Base-by-base conservation (phyloP, 2,797 vertebrate genomes). In the Chrysocyon brachyurus region DNA sequence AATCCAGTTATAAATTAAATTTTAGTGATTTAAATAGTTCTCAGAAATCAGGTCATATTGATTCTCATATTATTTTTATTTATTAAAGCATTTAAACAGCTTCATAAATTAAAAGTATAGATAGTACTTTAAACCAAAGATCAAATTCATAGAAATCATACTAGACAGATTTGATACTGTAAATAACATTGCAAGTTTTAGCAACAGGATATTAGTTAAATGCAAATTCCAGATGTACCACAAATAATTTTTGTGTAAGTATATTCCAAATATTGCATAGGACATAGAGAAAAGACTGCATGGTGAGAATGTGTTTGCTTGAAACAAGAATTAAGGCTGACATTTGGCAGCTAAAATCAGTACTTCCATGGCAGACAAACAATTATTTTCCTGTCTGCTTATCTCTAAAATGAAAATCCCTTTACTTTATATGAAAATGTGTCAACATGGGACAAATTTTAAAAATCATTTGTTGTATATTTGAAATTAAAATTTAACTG, bases 371-470 rank as follows among this genome's bases (percentile, higher is more conserved):
- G 87, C 85, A 98, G 94, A 98, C 92, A 96, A 85, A 0, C 1
- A 96, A 96, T 94, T 84, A 95, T 95, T 97, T 98, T 97, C 85
- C 88, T 97, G 89, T 61, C 52, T 97, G 66, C 94, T 97, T 95
- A 96, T 98, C 87, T 97, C 54, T 94, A 96, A 88, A 78, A 97
- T 90, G 95, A 98, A 98, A 98, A 88, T 92, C 26, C 61, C 28
- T 72, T 90, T 46, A 96, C 97, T 98, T 97, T 93, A 83, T 66
- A 61, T 57, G 2, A 73, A 21, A 84, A 84, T 94, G 87, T 96
- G 64, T 96, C 97, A 98, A 87, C 66, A 91, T 68, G 26, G 72
- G 17, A 61, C 17, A 28, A 21, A 63, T 68, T 63, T 92, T 57
- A 28, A 17, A 72, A 88, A 54, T 56, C 92, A 75, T 88, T 61